Evolutionary conservation across 2,888 invertebrate species (phyloP), one percentile per base, ranked within the genome.

Genomic region (Dolichomitus sp.): DNA sequence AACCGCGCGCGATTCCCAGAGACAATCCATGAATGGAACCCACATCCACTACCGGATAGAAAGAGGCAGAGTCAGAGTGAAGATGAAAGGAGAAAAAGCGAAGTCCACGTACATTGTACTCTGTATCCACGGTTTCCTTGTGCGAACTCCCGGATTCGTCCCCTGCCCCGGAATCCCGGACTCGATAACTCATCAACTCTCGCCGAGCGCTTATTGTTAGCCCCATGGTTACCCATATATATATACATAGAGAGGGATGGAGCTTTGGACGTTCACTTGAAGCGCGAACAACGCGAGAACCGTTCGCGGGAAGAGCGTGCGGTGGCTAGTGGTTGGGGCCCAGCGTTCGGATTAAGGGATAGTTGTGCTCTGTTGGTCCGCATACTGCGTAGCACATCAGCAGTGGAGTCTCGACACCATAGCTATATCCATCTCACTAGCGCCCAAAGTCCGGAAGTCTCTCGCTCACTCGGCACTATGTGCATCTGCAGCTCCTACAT

Each of bases 181-280:
- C 66, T 80, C 80, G 73, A 83, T 83, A 80, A 83, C 77, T 83
- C 83, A 80, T 80, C 83, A 73, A 80, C 73, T 75, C 79, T 70
- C 63, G 61, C 75, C 57, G 59, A 48, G 37, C 76, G 68, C 68
- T 83, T 77, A 80, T 80, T 83, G 83, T 80, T 80, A 73, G 54
- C 63, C 61, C 23, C 37, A 48, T 57, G 68, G 70, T 54, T 57
- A 7, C 5, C 33, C 7, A 73, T 17, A 61, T 59, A 42, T n/a
- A 57, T 50, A 42, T 6, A 57, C 30, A 48, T 59, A 12, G 66
- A 42, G 66, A 57, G 27, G 48, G 50, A 37, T 14, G 33, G 30
- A 19, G 52, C 63, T 27, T 78, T 63, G 77, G 63, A 63, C 70
- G 77, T 70, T 61, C 57, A 30, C 48, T 68, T 30, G 61, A 74